phyloP scores from a whole-genome alignment of 2,888 invertebrate genomes.

The Perizoma affinitatum region DNA sequence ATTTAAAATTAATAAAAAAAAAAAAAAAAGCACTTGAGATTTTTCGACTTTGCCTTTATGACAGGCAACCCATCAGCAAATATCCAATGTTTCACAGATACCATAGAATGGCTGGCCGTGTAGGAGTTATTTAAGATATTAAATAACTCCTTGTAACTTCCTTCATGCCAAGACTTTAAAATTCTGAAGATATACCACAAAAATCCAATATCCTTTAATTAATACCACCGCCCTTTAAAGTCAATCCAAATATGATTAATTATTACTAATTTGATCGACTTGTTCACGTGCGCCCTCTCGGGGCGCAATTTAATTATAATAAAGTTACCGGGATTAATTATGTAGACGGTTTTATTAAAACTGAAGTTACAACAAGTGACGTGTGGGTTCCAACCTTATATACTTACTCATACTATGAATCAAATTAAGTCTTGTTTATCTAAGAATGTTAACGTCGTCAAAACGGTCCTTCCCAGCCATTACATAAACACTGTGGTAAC shows the following conservation, averaged over 20 bases:
- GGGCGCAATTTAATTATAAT: constrained; percentile 29
- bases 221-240: constrained; percentile 12
- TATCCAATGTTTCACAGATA: too few species aligned
- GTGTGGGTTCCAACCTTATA: neutral
- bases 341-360: constrained; percentile 19
- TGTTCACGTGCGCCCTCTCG: constrained; percentile 22
- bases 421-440: neutral
- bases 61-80: too few species aligned
- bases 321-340: constrained; percentile 23
- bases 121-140: too few species aligned
- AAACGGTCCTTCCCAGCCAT: too few species aligned
- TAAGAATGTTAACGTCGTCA: too few species aligned
- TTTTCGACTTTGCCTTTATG: too few species aligned
- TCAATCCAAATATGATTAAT: constrained; percentile 30
- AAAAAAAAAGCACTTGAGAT: too few species aligned
- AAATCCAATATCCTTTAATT: constrained; percentile 17
- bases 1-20: too few species aligned
- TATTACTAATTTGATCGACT: constrained; percentile 31
- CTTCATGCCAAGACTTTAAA: too few species aligned
- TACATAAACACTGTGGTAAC: too few species aligned
- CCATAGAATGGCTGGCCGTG: too few species aligned
- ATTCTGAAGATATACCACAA: neutral
- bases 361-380: constrained; percentile 1
- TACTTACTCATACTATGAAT: neutral
- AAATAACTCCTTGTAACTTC: too few species aligned